Evolutionary conservation across 2,797 vertebrate species (phyloP), one percentile per base, ranked within the genome.

Genomic region (Myoxocephalus aenaeus): DNA sequence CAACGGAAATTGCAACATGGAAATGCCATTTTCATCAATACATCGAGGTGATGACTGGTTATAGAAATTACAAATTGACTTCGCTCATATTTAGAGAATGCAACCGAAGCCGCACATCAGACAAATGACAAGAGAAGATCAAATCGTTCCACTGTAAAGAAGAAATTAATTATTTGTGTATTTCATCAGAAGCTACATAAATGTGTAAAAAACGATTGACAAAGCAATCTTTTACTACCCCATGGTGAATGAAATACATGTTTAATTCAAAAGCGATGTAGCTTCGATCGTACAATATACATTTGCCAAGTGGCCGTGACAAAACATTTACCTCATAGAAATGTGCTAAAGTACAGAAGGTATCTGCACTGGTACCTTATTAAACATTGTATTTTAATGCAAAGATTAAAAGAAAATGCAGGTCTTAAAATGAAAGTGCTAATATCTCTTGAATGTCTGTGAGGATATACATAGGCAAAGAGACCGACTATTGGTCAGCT

Each of bases 401-500:
- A 67, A 65, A 70, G 72, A 77, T 65, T 44, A 70, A 65, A 78
- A 64, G 7, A 61, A 77, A 75, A 73, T 1, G 20, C 51, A 76
- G 22, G 29, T 79, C 42, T 65, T 44, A 9, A 57, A 69, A 70
- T 48, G 36, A 87, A 91, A 83, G 87, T 88, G 64, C 80, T 69
- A 59, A 68, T 44, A 51, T 80, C 20, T 81, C 46, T 64, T 25
- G 70, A 75, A 70, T 34, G 32, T 76, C 68, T 44, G 44, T 65
- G 59, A 83, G 50, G 74, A 75, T 56, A 78, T 71, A 77, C 70
- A 77, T 22, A 62, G 46, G 18, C 67, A 73, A 44, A 67, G 59
- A 67, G 9, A 79, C 64, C 0, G 3, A n/a, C 57, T 20, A 22
- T 29, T 63, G 62, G 53, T 51, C 56, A 53, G 58, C 12, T 66